These are phyloP conservation scores for Tragulus kanchil DNA, from an alignment of 2,113 vertebrate species.

Conservation along the genomic window DNA sequence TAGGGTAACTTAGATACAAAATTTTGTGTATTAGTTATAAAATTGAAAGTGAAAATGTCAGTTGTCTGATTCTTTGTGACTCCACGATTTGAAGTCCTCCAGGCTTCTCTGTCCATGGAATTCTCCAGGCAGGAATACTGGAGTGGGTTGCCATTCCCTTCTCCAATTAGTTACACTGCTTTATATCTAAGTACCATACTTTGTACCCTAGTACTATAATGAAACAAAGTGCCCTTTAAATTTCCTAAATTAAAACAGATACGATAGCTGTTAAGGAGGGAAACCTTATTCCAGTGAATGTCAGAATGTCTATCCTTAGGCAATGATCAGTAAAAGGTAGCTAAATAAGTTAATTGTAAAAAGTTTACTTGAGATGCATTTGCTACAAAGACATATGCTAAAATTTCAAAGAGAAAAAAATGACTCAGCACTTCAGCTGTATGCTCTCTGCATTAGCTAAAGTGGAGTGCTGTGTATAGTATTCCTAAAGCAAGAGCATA, in stretches of 20 bases:
- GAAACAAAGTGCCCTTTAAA: slow-evolving; percentile 10
- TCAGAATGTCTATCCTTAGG: not conserved
- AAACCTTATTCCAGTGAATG: not conserved
- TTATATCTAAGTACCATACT: not conserved
- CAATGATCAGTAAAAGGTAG: slow-evolving; percentile 11
- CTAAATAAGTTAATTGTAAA: not conserved
- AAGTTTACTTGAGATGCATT: slow-evolving; percentile 10
- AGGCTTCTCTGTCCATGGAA: too few species aligned
- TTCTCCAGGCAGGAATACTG: too few species aligned
- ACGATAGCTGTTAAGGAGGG: not conserved
- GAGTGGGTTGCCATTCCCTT: too few species aligned
- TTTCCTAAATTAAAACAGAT: slow-evolving; percentile 56
- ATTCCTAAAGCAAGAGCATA: slow-evolving; percentile 31
- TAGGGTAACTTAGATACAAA: not conserved
- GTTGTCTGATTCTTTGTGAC: too few species aligned
- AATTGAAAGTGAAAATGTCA: too few species aligned
- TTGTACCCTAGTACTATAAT: not conserved
- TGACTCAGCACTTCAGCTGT: not conserved
- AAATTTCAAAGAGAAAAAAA: slow-evolving; percentile 57
- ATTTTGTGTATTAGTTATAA: slow-evolving; percentile 29
- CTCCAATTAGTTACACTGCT: not conserved
- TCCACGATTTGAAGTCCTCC: too few species aligned
- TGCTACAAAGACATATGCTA: slow-evolving; percentile 30
- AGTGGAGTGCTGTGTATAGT: not conserved
- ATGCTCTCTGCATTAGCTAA: slow-evolving; percentile 46